These are phyloP conservation scores for Mastigias papua DNA, from an alignment of 30 jellyfish, hydroid and myxozoan species.

Conservation along the genomic window DNA sequence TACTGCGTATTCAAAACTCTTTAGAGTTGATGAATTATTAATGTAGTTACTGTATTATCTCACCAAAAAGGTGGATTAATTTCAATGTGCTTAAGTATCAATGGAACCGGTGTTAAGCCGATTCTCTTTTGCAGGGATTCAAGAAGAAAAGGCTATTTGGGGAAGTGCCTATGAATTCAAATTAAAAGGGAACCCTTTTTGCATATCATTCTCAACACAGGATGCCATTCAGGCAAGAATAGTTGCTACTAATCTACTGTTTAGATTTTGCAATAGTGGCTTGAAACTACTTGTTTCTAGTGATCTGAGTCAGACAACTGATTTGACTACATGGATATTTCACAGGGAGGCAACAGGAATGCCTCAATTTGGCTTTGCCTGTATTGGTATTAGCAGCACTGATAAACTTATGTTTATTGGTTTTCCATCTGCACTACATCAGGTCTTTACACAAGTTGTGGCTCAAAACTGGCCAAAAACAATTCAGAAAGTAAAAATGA, in stretches of 20 bases:
- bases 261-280: slow-evolving; percentile 24
- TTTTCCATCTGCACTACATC: slow-evolving; percentile 45
- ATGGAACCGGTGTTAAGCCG: neutral
- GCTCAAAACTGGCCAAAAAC: slow-evolving; percentile 38
- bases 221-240: slow-evolving; percentile 14
- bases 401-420: slow-evolving; percentile 40
- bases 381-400: slow-evolving; percentile 54
- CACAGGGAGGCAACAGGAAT: slow-evolving; percentile 47
- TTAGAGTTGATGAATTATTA: too few relatives aligned
- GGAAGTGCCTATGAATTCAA: slow-evolving; percentile 63
- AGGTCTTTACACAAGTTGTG: slow-evolving; percentile 27
- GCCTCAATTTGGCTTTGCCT: slow-evolving; percentile 31
- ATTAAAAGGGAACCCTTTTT: slow-evolving; percentile 53
- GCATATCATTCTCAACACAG: neutral
- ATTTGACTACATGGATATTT: slow-evolving; percentile 64
- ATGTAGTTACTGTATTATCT: too few relatives aligned
- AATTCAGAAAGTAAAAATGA: neutral
- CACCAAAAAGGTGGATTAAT: too few relatives aligned
- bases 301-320: slow-evolving; percentile 25
- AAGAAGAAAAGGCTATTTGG: slow-evolving; percentile 14
- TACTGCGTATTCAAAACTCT: too few relatives aligned
- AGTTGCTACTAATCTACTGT: slow-evolving; percentile 32
- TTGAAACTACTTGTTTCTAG: slow-evolving; percentile 55
- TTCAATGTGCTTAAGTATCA: neutral
- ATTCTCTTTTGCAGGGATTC: slow-evolving; percentile 25